These are phyloP conservation scores for Alitta virens DNA, from an alignment of 2,888 invertebrate species.

Conservation along the genomic window DNA sequence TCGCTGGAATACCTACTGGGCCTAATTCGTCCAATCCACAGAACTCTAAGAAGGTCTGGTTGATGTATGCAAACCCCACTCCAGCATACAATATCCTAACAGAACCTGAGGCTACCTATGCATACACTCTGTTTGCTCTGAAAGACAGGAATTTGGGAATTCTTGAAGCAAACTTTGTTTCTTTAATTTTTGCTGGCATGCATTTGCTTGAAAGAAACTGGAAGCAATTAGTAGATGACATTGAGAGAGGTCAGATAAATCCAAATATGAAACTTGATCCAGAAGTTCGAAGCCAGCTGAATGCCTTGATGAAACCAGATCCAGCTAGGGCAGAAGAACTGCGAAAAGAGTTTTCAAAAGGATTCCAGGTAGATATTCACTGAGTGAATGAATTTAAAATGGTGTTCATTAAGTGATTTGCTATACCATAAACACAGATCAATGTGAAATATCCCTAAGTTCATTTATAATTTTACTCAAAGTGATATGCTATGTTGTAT, in stretches of 20 bases:
- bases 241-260: slow-evolving; percentile 40
- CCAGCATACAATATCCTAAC: slow-evolving; percentile 42
- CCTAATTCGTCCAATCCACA: slow-evolving; percentile 50
- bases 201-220: slow-evolving; percentile 38
- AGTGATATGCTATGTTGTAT: no score
- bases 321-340: slow-evolving; percentile 44
- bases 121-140: slow-evolving; percentile 51
- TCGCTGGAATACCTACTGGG: slow-evolving; percentile 44
- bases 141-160: slow-evolving; percentile 46
- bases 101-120: slow-evolving; percentile 50
- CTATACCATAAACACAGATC: no score
- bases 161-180: slow-evolving; percentile 53
- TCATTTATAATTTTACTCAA: no score
- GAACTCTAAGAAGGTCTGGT: slow-evolving; percentile 41
- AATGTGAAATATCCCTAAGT: no score
- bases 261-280: slow-evolving; percentile 36
- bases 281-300: slow-evolving; percentile 35
- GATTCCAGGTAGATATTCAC: no score
- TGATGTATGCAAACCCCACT: slow-evolving; percentile 46
- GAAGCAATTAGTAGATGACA: slow-evolving; percentile 40
- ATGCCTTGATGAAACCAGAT: slow-evolving; percentile 39
- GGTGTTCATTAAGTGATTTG: no score
- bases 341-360: slow-evolving; percentile 31
- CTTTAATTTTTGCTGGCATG: slow-evolving; percentile 45
- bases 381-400: no score